Evolutionary conservation across 2,797 vertebrate genomes (phyloP), one percentile per base, ranked within the genome.

Genomic region (Peromyscus nudipes): DNA sequence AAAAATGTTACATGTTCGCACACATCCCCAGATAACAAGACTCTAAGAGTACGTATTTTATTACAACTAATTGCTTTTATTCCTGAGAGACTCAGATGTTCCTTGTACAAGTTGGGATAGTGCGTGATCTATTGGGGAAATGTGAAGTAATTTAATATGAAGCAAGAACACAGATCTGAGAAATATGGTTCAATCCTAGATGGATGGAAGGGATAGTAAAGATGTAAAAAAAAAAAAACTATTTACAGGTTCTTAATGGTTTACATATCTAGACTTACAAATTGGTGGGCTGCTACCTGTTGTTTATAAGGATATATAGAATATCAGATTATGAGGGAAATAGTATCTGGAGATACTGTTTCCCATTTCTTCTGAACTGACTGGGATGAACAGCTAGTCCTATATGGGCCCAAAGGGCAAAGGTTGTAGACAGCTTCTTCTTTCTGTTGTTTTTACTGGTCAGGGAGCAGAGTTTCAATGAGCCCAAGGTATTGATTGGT

Each of bases 81-180:
- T 85, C 84, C 64, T 49, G 43, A 89, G 88, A 67, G 69, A 62
- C 76, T 95, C 43, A 43, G 34, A 43, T 85, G 37, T 37, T 87
- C 87, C 85, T 60, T 95, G 46, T 69, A 55, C 62, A 89, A 94
- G 43, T 31, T 92, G 93, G 90, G 91, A 46, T 34, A 67, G 69
- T 81, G 34, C 10, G 4, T 62, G 46, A 88, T 93, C 83, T 60
- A 79, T 46, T 86, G 34, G 64, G 34, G 73, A 95, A 91, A 83
- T 52, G 62, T 80, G 67, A 73, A 62, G 21, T 85, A 77, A 92
- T 95, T 95, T 89, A 69, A 80, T 62, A 43, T 46, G 65, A 67
- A 60, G 87, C 93, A 92, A 85, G 37, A 77, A 97, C 75, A 60
- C 16, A 89, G 55, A n/a, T 65, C 65, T 85, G 34, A 43, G 29